These are phyloP conservation scores for Sycobia sp. DNA, from an alignment of 1,140 invertebrate genomes.

Conservation along the genomic window DNA sequence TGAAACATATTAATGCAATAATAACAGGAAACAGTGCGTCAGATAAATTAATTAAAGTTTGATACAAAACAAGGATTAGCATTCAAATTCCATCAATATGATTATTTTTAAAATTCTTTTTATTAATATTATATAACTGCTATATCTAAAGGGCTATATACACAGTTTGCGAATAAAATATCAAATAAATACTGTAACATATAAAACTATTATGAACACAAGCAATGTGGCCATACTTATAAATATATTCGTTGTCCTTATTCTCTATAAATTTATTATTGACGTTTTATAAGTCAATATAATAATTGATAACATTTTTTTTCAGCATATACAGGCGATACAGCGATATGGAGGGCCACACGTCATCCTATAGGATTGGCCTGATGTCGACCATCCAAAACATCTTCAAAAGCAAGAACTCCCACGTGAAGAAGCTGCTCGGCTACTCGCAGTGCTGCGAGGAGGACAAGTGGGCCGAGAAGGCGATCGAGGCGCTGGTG, in stretches of 20 bases:
- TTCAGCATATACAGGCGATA: neutral
- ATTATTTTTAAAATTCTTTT: no score
- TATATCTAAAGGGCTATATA: no score
- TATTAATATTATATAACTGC: no score
- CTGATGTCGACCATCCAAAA: slow-evolving; percentile 87
- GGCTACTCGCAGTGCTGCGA: slow-evolving; percentile 97
- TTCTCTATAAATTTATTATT: neutral
- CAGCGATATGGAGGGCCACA: neutral
- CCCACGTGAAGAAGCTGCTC: slow-evolving; percentile 87
- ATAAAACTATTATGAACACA: neutral
- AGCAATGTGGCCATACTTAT: neutral
- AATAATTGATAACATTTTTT: neutral
- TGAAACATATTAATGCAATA: no score
- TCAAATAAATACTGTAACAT: neutral
- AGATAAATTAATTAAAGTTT: no score
- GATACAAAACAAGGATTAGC: no score
- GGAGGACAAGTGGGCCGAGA: slow-evolving; percentile 98
- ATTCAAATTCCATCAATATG: no score
- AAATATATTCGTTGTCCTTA: neutral
- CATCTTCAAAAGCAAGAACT: slow-evolving; percentile 82
- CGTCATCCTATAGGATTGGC: slow-evolving; percentile 49
- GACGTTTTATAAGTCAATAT: neutral
- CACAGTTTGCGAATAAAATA: no score
- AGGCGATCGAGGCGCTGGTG: slow-evolving; percentile 95
- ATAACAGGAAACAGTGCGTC: no score